Percentiles rank a stretch among this genome's conserved stretches.
Conservation (phyloP, 2,113 vertebrate species). For the Rhinogobius similis region DNA sequence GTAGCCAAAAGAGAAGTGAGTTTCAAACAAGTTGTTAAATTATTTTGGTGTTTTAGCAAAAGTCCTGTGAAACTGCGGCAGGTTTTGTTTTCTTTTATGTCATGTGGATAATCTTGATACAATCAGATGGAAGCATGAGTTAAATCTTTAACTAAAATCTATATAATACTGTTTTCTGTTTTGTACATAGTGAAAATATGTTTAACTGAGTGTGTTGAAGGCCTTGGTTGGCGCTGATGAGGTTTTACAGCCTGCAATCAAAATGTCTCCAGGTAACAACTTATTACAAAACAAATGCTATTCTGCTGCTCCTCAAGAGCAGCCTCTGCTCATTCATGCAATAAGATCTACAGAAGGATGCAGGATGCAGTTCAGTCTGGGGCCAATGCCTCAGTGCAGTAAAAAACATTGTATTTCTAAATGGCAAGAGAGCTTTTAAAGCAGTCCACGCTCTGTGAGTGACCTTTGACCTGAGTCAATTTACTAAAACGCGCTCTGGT, state of each 20-base stretch:
- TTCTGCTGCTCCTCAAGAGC: conserved; percentile 48
- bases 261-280: conserved; percentile 67
- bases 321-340: conserved; percentile 66
- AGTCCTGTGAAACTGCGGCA: conserved; percentile 47
- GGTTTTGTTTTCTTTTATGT: conserved; percentile 43
- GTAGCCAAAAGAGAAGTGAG: conserved; percentile 18
- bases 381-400: conserved; percentile 47
- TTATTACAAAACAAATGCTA: conserved; percentile 67
- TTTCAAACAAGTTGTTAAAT: conserved; percentile 31
- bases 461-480: conserved; percentile 20
- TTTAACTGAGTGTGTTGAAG: conserved; percentile 64
- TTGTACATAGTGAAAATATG: conserved; percentile 59
- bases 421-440: conserved; percentile 59
- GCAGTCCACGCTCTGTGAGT: conserved; percentile 33
- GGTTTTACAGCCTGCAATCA: conserved; percentile 60
- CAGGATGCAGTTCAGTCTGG: conserved; percentile 63
- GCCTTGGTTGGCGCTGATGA: conserved; percentile 66
- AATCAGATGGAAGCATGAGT: conserved; percentile 52
- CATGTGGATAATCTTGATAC: conserved; percentile 56
- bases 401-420: conserved; percentile 59
- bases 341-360: conserved; percentile 69
- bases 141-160: conserved; percentile 57
- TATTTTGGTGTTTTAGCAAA: conserved; percentile 50
- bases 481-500: conserved; percentile 40
- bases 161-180: conserved; percentile 55